Conservation (phyloP, 2,797 vertebrate genomes). For the Monodelphis domestica region DNA sequence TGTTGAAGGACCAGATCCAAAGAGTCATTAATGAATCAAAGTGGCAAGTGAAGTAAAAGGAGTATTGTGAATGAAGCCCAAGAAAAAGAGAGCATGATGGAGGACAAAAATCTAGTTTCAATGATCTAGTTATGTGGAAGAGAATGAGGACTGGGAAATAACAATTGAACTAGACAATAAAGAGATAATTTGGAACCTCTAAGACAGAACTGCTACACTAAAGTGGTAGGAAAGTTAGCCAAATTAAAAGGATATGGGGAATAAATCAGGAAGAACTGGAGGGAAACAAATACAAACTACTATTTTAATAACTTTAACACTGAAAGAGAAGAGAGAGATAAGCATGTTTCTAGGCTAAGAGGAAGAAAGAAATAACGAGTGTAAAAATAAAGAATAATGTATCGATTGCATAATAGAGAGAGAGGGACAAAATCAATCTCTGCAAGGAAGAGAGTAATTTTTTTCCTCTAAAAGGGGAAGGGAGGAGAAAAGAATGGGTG, state of each 20-base stretch:
- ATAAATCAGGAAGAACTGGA: background rate
- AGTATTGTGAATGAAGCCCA: background rate
- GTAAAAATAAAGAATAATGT: background rate
- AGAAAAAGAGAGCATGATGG: background rate
- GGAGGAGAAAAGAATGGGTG: background rate
- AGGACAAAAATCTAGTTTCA: background rate
- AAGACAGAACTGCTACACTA: background rate
- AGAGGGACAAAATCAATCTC: background rate
- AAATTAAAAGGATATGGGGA: background rate
- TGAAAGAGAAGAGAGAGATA: background rate
- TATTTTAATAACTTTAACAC: background rate
- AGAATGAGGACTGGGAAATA: background rate
- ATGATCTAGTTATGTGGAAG: background rate
- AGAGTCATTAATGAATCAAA: background rate
- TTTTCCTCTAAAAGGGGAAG: background rate
- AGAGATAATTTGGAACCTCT: background rate
- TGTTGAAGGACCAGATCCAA: too few species aligned
- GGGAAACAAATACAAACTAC: background rate
- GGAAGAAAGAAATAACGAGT: background rate
- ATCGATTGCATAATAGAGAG: background rate
- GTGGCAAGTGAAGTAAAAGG: too few species aligned
- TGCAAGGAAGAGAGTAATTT: background rate
- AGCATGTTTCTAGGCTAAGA: background rate
- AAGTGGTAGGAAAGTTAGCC: background rate
- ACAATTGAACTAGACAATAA: background rate